Evolutionary conservation across 2,888 invertebrate genomes (phyloP).

Genomic region (Sympetrum striolatum): DNA sequence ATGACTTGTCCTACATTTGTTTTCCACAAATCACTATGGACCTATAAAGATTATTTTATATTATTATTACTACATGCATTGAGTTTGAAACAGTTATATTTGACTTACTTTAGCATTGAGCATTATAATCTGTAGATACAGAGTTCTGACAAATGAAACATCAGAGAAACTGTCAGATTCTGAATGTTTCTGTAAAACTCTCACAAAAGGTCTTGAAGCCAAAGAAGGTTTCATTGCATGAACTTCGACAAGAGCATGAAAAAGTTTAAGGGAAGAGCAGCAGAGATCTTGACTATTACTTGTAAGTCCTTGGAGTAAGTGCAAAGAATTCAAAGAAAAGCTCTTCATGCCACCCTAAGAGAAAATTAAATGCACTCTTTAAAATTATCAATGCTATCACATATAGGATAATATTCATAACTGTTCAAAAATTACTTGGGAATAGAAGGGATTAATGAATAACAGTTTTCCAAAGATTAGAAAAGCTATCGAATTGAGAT

Average conservation of each 20-base stretch:
- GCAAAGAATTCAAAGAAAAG: conserved; percentile 3
- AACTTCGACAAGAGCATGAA: neutral
- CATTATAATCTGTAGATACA: neutral
- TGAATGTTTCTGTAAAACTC: neutral
- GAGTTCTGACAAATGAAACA: neutral
- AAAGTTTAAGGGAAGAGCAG: neutral
- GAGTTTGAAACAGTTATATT: neutral
- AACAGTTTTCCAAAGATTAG: neutral
- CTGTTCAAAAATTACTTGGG: neutral
- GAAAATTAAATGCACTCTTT: neutral
- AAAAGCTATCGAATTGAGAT: neutral
- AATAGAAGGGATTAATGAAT: neutral
- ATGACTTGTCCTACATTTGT: too few relatives aligned
- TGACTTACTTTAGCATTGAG: neutral
- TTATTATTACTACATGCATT: too few relatives aligned
- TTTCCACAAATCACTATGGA: too few relatives aligned
- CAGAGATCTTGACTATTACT: neutral
- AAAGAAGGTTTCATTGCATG: neutral
- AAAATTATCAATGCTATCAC: neutral
- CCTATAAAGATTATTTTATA: too few relatives aligned
- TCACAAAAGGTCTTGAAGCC: neutral
- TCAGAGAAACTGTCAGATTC: neutral
- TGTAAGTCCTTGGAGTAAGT: neutral
- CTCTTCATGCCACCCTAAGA: neutral
- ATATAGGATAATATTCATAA: neutral